phyloP scores from a whole-genome alignment of 2,888 invertebrate species.

The Baronia brevicornis region DNA sequence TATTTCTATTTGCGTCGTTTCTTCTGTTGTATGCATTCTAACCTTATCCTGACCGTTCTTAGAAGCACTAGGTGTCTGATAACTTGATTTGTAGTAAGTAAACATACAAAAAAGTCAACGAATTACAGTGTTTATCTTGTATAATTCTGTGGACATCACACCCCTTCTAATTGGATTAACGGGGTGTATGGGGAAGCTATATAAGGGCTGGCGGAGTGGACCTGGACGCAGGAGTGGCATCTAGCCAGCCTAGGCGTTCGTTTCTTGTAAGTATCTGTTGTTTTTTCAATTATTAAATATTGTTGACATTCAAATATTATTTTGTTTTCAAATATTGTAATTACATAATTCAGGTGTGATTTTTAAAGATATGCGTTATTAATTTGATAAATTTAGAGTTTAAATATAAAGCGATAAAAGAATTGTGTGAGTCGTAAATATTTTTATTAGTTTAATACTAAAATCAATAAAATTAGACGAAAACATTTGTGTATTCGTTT shows the following conservation, averaged over 20 bases:
- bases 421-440: too few relatives aligned
- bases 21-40: too few relatives aligned
- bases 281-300: slow-evolving; percentile 12
- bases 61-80: too few relatives aligned
- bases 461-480: too few relatives aligned
- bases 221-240: slow-evolving; percentile 50
- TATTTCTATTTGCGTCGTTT: too few relatives aligned
- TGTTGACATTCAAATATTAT: not conserved
- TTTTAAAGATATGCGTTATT: too few relatives aligned
- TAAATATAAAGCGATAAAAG: too few relatives aligned
- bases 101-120: slow-evolving; percentile 10
- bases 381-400: too few relatives aligned
- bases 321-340: not conserved
- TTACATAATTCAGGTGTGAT: too few relatives aligned
- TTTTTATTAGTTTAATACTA: too few relatives aligned
- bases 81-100: slow-evolving; percentile 21
- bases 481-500: too few relatives aligned
- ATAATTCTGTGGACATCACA: slow-evolving; percentile 14
- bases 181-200: slow-evolving; percentile 35
- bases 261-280: slow-evolving; percentile 40
- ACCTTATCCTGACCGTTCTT: too few relatives aligned
- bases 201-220: slow-evolving; percentile 30
- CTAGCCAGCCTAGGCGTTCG: slow-evolving; percentile 49
- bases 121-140: slow-evolving; percentile 29
- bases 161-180: slow-evolving; percentile 42